Conservation (phyloP, 2,888 invertebrate genomes). For the Cerceris ruficornis region DNA sequence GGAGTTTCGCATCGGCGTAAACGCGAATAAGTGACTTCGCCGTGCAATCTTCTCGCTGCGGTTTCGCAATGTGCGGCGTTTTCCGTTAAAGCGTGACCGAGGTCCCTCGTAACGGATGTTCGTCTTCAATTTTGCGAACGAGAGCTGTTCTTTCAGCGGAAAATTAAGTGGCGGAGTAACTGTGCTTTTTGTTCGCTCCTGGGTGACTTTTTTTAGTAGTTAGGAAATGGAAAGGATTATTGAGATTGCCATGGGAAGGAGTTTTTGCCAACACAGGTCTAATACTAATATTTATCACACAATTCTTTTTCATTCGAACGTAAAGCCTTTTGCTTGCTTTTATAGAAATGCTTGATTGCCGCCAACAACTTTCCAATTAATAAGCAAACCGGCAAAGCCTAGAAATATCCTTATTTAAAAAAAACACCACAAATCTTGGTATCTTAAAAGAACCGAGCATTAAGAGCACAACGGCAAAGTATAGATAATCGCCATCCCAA, state of each 20-base stretch:
- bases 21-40: slow-evolving; percentile 72
- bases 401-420: too few relatives aligned
- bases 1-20: slow-evolving; percentile 64
- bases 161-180: slow-evolving; percentile 50
- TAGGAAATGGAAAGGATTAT: not conserved
- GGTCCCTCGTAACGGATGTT: slow-evolving; percentile 52
- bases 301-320: too few relatives aligned
- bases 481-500: too few relatives aligned
- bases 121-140: slow-evolving; percentile 53
- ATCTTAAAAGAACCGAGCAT: too few relatives aligned
- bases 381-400: too few relatives aligned
- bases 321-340: too few relatives aligned
- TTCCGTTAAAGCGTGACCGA: slow-evolving; percentile 66
- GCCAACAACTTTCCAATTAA: too few relatives aligned
- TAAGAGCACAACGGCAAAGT: too few relatives aligned
- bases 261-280: too few relatives aligned
- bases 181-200: slow-evolving; percentile 10
- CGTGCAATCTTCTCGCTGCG: slow-evolving; percentile 72
- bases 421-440: too few relatives aligned
- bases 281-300: too few relatives aligned
- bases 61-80: slow-evolving; percentile 66
- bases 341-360: too few relatives aligned
- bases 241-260: not conserved
- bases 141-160: slow-evolving; percentile 29
- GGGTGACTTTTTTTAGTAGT: slow-evolving; percentile 20